A percentile compares a stretch with the other conserved stretches of the same genome.
Conservation (phyloP, 2,113 vertebrate genomes). For the Butorides virescens region DNA sequence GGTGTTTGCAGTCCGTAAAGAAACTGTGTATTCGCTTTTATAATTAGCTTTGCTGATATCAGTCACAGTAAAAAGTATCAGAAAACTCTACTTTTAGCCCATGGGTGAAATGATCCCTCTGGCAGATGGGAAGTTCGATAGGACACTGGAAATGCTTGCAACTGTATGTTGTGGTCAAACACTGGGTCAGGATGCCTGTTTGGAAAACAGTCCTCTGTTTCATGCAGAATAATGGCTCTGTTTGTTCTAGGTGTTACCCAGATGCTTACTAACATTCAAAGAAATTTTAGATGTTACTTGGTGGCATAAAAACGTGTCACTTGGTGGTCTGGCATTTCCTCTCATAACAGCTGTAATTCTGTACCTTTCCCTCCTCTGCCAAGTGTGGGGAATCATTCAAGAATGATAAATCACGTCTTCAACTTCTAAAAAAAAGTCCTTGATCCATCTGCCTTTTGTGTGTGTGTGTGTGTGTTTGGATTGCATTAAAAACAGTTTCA, state of each 20-base stretch:
- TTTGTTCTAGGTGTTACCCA: background rate
- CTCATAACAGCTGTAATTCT: slow-evolving; percentile 9
- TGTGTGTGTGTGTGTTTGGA: background rate
- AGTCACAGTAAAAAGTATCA: background rate
- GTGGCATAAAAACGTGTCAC: background rate
- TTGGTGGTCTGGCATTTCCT: background rate
- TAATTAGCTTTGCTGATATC: background rate
- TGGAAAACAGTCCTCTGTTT: background rate
- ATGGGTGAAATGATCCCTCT: background rate
- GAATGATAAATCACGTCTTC: background rate
- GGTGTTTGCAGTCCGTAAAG: background rate
- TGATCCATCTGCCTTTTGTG: background rate
- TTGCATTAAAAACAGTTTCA: background rate
- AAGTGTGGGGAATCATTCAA: background rate
- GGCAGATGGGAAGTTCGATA: background rate
- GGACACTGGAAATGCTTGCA: background rate
- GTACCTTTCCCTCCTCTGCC: background rate
- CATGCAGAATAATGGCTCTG: background rate
- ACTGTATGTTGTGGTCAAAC: background rate
- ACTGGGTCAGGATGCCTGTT: background rate
- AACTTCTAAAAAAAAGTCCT: background rate
- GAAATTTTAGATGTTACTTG: background rate
- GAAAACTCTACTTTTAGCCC: background rate
- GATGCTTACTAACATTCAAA: background rate
- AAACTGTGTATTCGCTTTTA: background rate